phyloP scores from a whole-genome alignment of 1,140 invertebrate genomes.

The Gyrodactylus bullatarudis region DNA sequence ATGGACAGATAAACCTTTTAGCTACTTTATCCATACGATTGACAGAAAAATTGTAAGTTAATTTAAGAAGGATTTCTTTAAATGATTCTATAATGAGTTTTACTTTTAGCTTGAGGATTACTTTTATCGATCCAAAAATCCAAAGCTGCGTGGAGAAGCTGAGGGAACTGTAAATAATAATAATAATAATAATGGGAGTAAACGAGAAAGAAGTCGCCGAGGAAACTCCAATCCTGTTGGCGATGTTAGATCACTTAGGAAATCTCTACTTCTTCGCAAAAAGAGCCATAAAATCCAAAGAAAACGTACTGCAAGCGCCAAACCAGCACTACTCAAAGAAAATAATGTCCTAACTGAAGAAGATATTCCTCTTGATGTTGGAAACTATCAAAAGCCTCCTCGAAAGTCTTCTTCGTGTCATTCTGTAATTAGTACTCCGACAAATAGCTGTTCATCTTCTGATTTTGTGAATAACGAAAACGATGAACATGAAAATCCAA shows the following conservation, averaged over 20 bases:
- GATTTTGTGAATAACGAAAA: background rate
- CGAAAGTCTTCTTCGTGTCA: background rate
- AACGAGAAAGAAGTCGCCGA: background rate
- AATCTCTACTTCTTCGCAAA: background rate
- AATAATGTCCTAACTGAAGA: background rate
- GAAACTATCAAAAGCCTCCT: background rate
- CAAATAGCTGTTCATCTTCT: background rate
- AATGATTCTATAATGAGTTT: background rate
- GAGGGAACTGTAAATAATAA: no score
- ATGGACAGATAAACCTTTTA: constrained; percentile 86
- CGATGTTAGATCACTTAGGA: background rate
- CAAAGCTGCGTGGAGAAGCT: background rate
- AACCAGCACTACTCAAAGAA: background rate
- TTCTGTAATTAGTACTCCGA: background rate
- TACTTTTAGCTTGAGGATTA: background rate
- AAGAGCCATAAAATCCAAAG: background rate
- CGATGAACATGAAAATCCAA: no score
- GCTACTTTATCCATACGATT: constrained; percentile 81
- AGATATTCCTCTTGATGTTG: no score
- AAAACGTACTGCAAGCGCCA: background rate
- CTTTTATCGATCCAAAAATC: background rate
- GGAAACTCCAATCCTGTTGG: no score
- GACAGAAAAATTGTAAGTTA: constrained; percentile 41
- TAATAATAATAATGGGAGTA: background rate
- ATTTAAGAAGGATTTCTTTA: background rate